These are phyloP conservation scores for Narcine bancroftii DNA, from an alignment of 2,113 vertebrate species.

Conservation along the genomic window DNA sequence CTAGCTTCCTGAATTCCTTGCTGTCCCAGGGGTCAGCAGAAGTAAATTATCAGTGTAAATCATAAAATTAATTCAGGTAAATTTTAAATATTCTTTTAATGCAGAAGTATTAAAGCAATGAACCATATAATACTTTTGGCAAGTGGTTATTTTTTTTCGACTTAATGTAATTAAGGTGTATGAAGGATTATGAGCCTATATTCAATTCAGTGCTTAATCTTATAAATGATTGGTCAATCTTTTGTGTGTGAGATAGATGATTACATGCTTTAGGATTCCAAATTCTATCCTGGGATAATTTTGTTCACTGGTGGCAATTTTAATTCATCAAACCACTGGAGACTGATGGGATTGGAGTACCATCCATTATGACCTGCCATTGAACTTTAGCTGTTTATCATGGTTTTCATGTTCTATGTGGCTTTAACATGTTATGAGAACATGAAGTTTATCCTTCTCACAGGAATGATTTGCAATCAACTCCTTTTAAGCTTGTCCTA, in stretches of 20 bases:
- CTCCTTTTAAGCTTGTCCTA: neutral
- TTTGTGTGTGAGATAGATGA: neutral
- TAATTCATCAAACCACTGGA: neutral
- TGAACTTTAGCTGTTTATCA: neutral
- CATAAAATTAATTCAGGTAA: neutral
- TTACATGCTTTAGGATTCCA: conserved; percentile 4
- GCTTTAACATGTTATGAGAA: neutral
- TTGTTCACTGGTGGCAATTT: neutral
- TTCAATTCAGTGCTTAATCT: conserved; percentile 5
- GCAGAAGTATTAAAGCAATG: neutral
- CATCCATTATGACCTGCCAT: neutral
- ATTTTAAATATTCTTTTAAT: conserved; percentile 4
- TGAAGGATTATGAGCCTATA: neutral
- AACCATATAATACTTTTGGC: neutral
- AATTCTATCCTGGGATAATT: neutral
- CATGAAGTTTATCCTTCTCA: neutral
- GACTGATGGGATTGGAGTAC: neutral
- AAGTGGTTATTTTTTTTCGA: neutral
- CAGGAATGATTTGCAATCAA: neutral
- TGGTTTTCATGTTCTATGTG: neutral
- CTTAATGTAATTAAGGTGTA: neutral
- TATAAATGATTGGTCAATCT: neutral
- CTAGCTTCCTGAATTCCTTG: neutral
- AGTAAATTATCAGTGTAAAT: neutral
- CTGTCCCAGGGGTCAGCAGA: neutral